Evolutionary conservation across 1,140 invertebrate species (phyloP), one percentile per base, ranked within the genome.

Genomic region (Amphibalanus amphitrite): DNA sequence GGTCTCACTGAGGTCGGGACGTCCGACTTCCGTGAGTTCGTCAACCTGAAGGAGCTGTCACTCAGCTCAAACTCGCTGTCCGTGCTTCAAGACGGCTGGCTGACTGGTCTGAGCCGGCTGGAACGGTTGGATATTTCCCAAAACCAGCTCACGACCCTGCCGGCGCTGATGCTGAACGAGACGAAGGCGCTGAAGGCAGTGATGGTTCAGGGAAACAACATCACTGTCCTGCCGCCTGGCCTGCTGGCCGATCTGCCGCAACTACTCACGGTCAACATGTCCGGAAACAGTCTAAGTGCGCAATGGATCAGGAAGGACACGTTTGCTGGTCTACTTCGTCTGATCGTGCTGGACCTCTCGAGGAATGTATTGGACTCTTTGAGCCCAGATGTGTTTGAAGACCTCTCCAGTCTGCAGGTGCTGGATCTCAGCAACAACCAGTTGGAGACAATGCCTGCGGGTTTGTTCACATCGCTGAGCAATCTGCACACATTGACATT

Each of bases 301-400:
- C 78, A 76, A 65, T 82, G 76, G 81, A 78, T 76, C 47, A 78
- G 73, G 76, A 83, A 85, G 13, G 87, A 86, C 69, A 92, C 90
- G 28, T 94, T 96, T 76, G 86, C 87, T 20, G 92, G 92, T 4
- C 84, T 95, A n/a, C 93, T 92, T 74, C 86, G 91, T 29, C 83
- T 96, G 72, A 90, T 94, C 0, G 81, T 93, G 6, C 81, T 96
- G 29, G 91, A 94, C 79, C 80, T 96, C 29, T 91, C 91, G 0
- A 85, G 91, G 78, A 96, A 96, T 79, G 85, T 87, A 75, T 84
- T 96, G 71, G 86, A 85, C 13, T 88, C 87, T 77, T 80, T 96
- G 23, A 89, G 92, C 74, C 87, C 90, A 1, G 85, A 88, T 69
- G 74, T 78, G 4, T 92, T 93, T 77, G 85, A 86, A 74, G 89